Base-by-base conservation (phyloP, 2,797 vertebrate species). In the Sebastiscus tertius region DNA sequence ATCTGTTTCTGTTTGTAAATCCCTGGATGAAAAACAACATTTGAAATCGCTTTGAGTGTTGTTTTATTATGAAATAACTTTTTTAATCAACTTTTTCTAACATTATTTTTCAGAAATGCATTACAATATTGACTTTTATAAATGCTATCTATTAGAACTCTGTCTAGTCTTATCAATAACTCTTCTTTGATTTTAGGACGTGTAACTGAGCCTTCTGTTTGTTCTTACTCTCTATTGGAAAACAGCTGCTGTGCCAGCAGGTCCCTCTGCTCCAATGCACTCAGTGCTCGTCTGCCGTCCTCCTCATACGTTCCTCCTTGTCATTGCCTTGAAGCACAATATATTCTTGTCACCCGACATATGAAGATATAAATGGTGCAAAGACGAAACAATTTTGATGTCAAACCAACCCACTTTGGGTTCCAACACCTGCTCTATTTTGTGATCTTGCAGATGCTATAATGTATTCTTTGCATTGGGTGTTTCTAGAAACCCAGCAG, bases 201-300 rank as follows among this genome's bases (percentile, higher is more conserved):
- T 61, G 31, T 33, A 60, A 49, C 58, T 73, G 46, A 73, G 52
- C 73, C 26, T 36, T 69, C 22, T 72, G 42, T 73, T 77, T 66
- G 20, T 63, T 76, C 22, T 20, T 24, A 20, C 16, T 60, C 12
- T 64, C 6, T 27, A 1, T 12, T 66, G 22, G 36, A 18, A 79
- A 80, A 69, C 74, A 72, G 81, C 81, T 86, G 75, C 62, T 60
- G 60, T 71, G 63, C 64, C 78, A 76, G 49, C 80, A 64, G 70
- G 62, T 29, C 64, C 60, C 68, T 46, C 20, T 66, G 71, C 58
- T 65, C 33, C 42, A 20, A 54, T 36, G 34, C 49, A n/a, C 60
- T 76, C 59, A 5, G 52, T 33, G 55, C 46, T 29, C 24, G 33
- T 69, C 46, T 65, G 6, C 34, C 29, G 5, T 58, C 52, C 58